Evolutionary conservation across 2,888 invertebrate species (phyloP).

Genomic region (Leptinotarsa peninsularis): DNA sequence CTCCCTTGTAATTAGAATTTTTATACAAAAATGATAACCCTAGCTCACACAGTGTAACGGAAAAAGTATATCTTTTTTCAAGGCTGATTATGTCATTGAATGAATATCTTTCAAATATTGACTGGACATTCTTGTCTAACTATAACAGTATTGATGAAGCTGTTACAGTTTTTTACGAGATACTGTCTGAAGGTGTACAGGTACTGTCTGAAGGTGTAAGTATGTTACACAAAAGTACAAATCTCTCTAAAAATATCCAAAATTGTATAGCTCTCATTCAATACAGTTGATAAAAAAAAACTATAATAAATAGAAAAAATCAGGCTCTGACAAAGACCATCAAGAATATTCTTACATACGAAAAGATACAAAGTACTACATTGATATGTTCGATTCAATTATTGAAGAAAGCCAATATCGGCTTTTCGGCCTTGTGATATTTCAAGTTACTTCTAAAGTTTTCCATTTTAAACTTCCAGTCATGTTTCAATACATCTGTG

Average conservation of each 20-base stretch:
- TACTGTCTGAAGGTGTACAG: not conserved
- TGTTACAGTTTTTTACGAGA: slow-evolving; percentile 19
- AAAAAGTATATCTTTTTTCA: not conserved
- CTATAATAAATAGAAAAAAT: slow-evolving; percentile 12
- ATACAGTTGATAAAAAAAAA: slow-evolving; percentile 21
- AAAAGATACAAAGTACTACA: slow-evolving; percentile 21
- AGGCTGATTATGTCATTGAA: slow-evolving; percentile 12
- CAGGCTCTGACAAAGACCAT: slow-evolving; percentile 8
- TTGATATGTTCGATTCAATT: slow-evolving; percentile 1
- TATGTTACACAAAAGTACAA: slow-evolving; percentile 17
- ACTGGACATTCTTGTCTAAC: slow-evolving; percentile 6
- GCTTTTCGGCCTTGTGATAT: too few species aligned
- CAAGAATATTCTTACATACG: slow-evolving; percentile 11
- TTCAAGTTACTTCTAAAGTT: too few species aligned
- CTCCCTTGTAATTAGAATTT: slow-evolving; percentile 3
- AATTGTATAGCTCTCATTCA: slow-evolving; percentile 14
- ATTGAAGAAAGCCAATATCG: too few species aligned
- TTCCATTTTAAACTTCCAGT: slow-evolving; percentile 14
- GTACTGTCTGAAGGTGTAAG: not conserved
- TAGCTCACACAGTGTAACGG: not conserved
- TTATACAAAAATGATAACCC: not conserved
- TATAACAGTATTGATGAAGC: slow-evolving; percentile 1
- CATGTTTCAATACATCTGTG: slow-evolving; percentile 17
- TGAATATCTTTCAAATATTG: slow-evolving; percentile 14
- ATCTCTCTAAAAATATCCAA: slow-evolving; percentile 12